Evolutionary conservation across 2,888 invertebrate species (phyloP), one percentile per base, ranked within the genome.

Genomic region (Eurytoma californica): DNA sequence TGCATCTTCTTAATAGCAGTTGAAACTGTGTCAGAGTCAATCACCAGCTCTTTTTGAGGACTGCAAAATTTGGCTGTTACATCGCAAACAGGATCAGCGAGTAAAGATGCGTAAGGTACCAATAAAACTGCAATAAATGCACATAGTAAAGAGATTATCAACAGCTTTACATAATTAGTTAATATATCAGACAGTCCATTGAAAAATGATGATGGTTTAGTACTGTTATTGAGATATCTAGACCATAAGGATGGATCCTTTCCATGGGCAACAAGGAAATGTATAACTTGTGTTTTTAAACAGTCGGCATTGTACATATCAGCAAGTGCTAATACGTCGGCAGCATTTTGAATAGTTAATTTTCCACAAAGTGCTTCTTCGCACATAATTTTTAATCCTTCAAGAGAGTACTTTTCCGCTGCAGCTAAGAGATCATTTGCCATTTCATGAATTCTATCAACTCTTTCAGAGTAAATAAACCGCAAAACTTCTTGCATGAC

Each of bases 261-360:
- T n/a, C 80, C 80, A 69, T 80, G 80, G 3, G 80, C 77, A 61
- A 73, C 77, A 30, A 80, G 73, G 30, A 80, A 80, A 57, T 80
- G 72, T 28, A 80, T 80, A 24, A 80, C 80, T 73, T 80, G 80
- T 24, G 72, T 80, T 20, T 70, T 80, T 14, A 80, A 58, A 39
- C 80, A 80, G 18, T 80, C 77, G 58, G 80, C 80, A 58, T 80
- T 80, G 30, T 80, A 80, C 80, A 77, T 80, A 51, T 80, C 80
- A 20, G 82, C 82, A 63, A 82, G 67, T 13, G 72, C 77, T 20
- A 80, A 72, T 9, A 82, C 77, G 49, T 82, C 77, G 1, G 74
- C 65, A 55, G 77, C 82, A 78, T 82, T 82, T 18, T 80, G 57
- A 18, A 66, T 58, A 0, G 78, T 76, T 12, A 82, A 57, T 55